Base-by-base conservation (phyloP, 2,797 vertebrate species). In the Neosilurus hyrtlii region DNA sequence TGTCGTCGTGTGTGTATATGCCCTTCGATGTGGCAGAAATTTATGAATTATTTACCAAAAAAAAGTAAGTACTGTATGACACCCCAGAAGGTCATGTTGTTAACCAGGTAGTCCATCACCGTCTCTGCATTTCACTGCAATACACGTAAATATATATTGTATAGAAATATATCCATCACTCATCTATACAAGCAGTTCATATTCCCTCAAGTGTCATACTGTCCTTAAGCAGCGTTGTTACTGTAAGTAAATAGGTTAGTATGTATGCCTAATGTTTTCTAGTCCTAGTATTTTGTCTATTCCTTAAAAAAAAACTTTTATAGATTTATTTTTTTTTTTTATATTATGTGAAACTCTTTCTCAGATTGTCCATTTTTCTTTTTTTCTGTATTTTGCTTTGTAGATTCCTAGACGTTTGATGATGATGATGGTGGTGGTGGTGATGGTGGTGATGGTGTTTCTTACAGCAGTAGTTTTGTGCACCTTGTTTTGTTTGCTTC, bases 211-310 rank as follows among this genome's bases (percentile, higher is more conserved):
- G 84, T 87, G 84, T 74, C 15, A 43, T 43, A 57, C 24, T 74
- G 72, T 85, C 49, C 86, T 84, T 72, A 86, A 84, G 66, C 88
- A 84, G 68, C 88, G 88, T 80, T 88, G 86, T 89, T 90, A 91
- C 90, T 90, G 87, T 88, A 88, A 94, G 91, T 94, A 94, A 85
- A 94, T 93, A 93, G 82, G 68, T 82, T 83, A 88, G 85, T 90
- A 85, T 88, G 89, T 90, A 91, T 89, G 86, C 90, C 86, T 88
- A 89, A 86, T 92, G 88, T 85, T 89, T 89, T 80, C 84, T 82
- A 83, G 86, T 90, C 82, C 54, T 87, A 43, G 89, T 87, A 83
- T 76, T 84, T 88, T 90, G 87, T 91, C 86, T 91, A 43, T 91
- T 92, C 87, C 89, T 87, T 62, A 24, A 57, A 73, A 73, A 22